Conservation (phyloP, 2,113 vertebrate species). For the Vicugna pacos region DNA sequence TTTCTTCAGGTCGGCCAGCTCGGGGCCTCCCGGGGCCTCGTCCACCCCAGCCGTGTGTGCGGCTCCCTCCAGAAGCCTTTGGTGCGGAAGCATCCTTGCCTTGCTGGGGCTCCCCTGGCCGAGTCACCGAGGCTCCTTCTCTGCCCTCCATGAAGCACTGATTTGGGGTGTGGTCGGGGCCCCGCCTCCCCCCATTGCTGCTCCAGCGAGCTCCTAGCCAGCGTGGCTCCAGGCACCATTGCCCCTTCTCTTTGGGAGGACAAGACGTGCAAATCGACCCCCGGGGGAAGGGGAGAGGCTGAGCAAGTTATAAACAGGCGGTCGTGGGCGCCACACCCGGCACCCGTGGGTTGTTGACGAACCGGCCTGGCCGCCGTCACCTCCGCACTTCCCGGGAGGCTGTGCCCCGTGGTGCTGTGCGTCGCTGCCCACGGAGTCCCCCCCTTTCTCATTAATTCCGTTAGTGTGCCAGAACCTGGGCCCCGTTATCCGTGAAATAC, state of each 20-base stretch:
- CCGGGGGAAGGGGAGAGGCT: neutral
- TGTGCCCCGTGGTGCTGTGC: neutral
- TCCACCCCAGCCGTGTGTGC: too few species aligned
- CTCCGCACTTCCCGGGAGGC: neutral
- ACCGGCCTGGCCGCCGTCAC: neutral
- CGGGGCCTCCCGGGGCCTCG: neutral
- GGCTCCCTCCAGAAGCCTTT: neutral
- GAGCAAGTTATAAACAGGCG: neutral
- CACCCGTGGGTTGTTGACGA: neutral
- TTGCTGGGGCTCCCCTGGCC: neutral
- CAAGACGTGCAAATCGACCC: neutral
- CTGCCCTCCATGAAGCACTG: rapidly evolving
- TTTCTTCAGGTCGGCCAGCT: rapidly evolving
- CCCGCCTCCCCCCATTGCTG: neutral
- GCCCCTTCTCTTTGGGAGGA: neutral
- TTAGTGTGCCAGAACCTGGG: neutral
- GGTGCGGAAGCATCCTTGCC: neutral
- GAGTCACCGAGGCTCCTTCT: neutral
- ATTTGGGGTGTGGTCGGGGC: neutral
- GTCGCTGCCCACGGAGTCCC: rapidly evolving
- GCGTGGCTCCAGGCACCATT: neutral
- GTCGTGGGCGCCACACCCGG: neutral
- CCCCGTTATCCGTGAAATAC: rapidly evolving
- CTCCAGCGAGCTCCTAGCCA: rapidly evolving
- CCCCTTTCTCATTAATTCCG: neutral